Percentiles rank a stretch among this genome's conserved stretches.
These are phyloP conservation scores for Drosophila tani DNA, from an alignment of 1,140 invertebrate genomes.

Conservation along the genomic window DNA sequence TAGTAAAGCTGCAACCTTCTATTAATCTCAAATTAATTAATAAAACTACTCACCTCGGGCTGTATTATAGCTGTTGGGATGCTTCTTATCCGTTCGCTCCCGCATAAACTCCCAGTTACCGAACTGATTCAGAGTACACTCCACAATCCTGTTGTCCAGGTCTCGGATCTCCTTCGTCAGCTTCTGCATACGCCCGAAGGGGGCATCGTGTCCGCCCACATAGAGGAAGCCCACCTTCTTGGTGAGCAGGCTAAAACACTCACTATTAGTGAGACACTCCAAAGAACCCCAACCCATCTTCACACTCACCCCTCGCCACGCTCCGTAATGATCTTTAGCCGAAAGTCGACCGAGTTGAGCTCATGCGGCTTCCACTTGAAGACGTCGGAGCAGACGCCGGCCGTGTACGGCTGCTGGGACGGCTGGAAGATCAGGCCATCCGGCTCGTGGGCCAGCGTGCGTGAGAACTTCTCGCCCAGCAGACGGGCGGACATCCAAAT, in stretches of 20 bases:
- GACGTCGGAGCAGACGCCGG: constrained; percentile 93
- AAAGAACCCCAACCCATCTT: neutral
- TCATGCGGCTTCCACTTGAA: constrained; percentile 99
- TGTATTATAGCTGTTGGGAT: constrained; percentile 95
- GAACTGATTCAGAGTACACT: constrained; percentile 92
- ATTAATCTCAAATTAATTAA: too few species aligned
- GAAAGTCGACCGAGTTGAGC: constrained; percentile 98
- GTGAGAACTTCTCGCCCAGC: constrained; percentile 94
- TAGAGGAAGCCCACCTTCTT: constrained; percentile 92
- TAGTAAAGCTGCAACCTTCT: too few species aligned
- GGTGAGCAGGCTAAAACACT: constrained; percentile 72
- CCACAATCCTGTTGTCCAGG: constrained; percentile 97
- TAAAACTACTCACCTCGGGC: constrained; percentile 88
- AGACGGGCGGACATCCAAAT: constrained; percentile 89
- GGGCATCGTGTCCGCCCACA: constrained; percentile 89
- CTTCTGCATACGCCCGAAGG: constrained; percentile 90
- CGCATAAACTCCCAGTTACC: constrained; percentile 97
- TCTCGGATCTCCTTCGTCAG: constrained; percentile 91
- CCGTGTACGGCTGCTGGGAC: constrained; percentile 91
- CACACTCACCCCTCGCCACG: constrained; percentile 87
- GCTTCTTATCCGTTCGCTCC: constrained; percentile 98
- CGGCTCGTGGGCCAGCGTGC: constrained; percentile 95
- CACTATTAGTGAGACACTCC: neutral
- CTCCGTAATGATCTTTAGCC: constrained; percentile 92
- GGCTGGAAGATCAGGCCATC: constrained; percentile 99